A percentile compares a stretch with the other conserved stretches of the same genome.
phyloP scores from a whole-genome alignment of 1,140 invertebrate species.

The Drosophila guanche region DNA sequence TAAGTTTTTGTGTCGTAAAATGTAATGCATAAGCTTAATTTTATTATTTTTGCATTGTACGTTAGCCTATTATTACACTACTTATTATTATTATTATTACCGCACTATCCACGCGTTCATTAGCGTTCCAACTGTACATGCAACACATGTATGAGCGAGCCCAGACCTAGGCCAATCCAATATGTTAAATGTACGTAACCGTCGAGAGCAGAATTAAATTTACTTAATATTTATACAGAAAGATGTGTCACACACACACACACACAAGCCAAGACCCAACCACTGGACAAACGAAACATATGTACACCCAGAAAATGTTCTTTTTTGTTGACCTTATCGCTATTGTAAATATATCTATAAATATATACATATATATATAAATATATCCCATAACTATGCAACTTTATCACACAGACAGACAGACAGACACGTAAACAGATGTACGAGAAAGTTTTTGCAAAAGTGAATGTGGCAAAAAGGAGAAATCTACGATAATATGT shows the following conservation, averaged over 20 bases:
- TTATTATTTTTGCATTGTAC: slow-evolving; percentile 72
- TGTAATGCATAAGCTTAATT: slow-evolving; percentile 67
- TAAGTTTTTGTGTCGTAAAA: slow-evolving; percentile 70
- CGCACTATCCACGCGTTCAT: slow-evolving; percentile 27
- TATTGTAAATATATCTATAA: slow-evolving; percentile 74
- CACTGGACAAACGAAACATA: slow-evolving; percentile 43
- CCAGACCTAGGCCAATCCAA: slow-evolving; percentile 21
- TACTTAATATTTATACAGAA: slow-evolving; percentile 60
- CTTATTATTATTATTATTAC: slow-evolving; percentile 54
- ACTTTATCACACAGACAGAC: slow-evolving; percentile 35
- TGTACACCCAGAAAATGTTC: slow-evolving; percentile 49
- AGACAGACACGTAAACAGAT: slow-evolving; percentile 22
- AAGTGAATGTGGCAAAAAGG: slow-evolving; percentile 50
- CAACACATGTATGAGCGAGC: slow-evolving; percentile 20
- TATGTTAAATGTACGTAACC: slow-evolving; percentile 45
- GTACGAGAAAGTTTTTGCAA: slow-evolving; percentile 61
- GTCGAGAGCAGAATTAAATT: slow-evolving; percentile 53
- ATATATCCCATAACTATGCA: slow-evolving; percentile 48
- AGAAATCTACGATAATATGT: slow-evolving; percentile 46
- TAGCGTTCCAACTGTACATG: slow-evolving; percentile 29
- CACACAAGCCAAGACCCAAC: slow-evolving; percentile 33
- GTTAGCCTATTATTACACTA: slow-evolving; percentile 63
- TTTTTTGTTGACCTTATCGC: slow-evolving; percentile 71
- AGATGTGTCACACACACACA: slow-evolving; percentile 51
- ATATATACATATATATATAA: slow-evolving; percentile 23